phyloP scores from a whole-genome alignment of 2,113 vertebrate species.

The Archilochus colubris region DNA sequence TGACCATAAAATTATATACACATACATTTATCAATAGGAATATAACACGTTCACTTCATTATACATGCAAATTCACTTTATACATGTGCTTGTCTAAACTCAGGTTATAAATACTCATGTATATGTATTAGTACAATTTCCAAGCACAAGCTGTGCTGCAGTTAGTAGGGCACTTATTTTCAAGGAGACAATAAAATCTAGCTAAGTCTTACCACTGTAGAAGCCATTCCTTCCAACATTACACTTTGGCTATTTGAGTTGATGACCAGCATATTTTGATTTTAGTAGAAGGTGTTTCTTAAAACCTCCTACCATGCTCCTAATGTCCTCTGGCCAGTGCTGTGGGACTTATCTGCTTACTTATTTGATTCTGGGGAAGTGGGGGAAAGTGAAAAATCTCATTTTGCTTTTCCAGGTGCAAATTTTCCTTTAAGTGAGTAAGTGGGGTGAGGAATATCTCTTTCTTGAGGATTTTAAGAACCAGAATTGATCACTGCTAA shows the following conservation, averaged over 20 bases:
- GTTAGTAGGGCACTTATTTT: background rate
- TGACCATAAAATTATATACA: background rate
- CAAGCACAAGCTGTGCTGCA: background rate
- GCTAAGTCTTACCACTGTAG: background rate
- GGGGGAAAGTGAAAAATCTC: background rate
- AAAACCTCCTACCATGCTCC: background rate
- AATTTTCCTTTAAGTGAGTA: background rate
- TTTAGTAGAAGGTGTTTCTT: background rate
- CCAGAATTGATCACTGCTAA: background rate
- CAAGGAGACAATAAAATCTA: slow-evolving; percentile 6
- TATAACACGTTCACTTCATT: background rate
- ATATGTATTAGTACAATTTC: background rate
- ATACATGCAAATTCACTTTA: background rate
- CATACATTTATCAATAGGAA: background rate
- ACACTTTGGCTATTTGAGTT: background rate
- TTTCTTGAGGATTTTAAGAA: background rate
- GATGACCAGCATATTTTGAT: background rate
- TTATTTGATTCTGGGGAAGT: background rate
- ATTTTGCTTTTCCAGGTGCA: background rate
- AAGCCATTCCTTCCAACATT: background rate
- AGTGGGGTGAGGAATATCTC: background rate
- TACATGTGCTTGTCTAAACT: background rate
- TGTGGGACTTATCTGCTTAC: background rate
- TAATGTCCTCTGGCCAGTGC: background rate
- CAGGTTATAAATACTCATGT: background rate